A percentile compares a stretch with the other conserved stretches of the same genome.
Evolutionary conservation across 2,888 invertebrate genomes (phyloP).

Genomic region (Thera obeliscata): DNA sequence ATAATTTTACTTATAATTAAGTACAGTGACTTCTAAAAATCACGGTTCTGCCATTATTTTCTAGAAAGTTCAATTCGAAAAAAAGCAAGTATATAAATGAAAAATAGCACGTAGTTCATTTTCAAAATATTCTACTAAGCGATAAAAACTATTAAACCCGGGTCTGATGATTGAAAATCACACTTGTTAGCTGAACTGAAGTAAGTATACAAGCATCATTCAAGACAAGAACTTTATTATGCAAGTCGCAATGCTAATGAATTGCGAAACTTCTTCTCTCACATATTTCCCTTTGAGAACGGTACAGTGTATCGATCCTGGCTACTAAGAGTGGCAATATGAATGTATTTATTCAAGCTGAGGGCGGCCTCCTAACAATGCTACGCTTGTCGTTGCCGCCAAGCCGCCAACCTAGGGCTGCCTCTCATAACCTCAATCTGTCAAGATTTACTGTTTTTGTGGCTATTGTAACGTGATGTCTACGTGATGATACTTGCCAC

Average conservation of each 20-base stretch:
- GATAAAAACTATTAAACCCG: too few species aligned
- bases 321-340: constrained; percentile 84
- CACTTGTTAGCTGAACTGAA: not conserved
- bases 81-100: too few species aligned
- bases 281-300: constrained; percentile 54
- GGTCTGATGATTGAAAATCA: not conserved
- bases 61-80: too few species aligned
- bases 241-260: constrained; percentile 25
- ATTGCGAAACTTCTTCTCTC: constrained; percentile 47
- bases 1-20: too few species aligned
- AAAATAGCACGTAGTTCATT: too few species aligned
- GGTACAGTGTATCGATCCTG: constrained; percentile 64
- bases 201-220: not conserved
- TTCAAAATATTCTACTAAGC: too few species aligned
- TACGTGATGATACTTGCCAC: not conserved
- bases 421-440: constrained; percentile 31
- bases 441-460: constrained; percentile 2
- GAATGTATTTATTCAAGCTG: constrained; percentile 84
- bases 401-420: constrained; percentile 64
- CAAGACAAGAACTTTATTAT: constrained; percentile 11
- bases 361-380: constrained; percentile 83
- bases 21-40: too few species aligned
- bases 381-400: constrained; percentile 80
- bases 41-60: not conserved
- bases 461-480: not conserved